Evolutionary conservation across 2,888 invertebrate species (phyloP), one percentile per base, ranked within the genome.

Genomic region (Carabus problematicus): DNA sequence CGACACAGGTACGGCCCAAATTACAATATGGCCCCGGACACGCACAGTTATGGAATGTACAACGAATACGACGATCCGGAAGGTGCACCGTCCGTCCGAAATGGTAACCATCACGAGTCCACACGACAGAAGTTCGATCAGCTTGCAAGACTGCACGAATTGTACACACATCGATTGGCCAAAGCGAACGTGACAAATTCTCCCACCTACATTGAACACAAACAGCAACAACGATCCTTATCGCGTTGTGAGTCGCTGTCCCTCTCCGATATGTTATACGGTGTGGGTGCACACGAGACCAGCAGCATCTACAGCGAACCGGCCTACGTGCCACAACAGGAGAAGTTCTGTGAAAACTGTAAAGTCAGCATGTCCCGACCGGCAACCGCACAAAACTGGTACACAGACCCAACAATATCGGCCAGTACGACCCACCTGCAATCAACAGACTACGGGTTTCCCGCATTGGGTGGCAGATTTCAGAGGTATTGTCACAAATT

Each of bases 251-350:
- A 91, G 76, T 91, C 90, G 3, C 78, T 91, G 54, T 89, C 90
- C 8, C 79, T 91, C 59, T 89, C 88, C 45, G 91, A 91, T 75
- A 89, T 91, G 81, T 78, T 86, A 59, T 86, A 89, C 75, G 90
- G 89, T 67, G 86, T 87, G 64, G 87, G 88, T 74, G 88, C 88
- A 72, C 88, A 88, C 74, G 88, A 86, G 40, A 91, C 92, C 72
- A 91, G 92, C 73, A 94, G 94, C 77, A 93, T 94, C 71, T 94
- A 93, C 79, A 93, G 93, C 79, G 94, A 94, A 80, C 94, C 94
- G 0, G 91, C 93, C 6, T 94, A 94, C 77, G 80, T 86, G 11
- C 80, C 84, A 58, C 82, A 83, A n/a, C 88, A 89, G 80, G 89
- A 90, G 76, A 90, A 90, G 82, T 89, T 90, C 77, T 91, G 91